Conservation (phyloP, 2,113 vertebrate species). For the Pterocles orientalis region DNA sequence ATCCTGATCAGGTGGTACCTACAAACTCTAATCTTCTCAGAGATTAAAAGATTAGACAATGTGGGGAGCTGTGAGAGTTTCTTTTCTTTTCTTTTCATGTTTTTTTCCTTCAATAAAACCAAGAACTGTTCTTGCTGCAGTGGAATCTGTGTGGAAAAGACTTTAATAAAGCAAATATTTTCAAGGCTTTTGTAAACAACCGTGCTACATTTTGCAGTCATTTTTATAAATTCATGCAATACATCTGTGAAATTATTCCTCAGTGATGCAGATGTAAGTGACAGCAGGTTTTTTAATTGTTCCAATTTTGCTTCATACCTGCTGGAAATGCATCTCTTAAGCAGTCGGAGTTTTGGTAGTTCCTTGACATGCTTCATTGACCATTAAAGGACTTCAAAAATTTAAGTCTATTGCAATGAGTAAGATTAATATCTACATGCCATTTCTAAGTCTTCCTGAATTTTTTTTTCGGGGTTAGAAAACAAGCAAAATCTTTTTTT, state of each 20-base stretch:
- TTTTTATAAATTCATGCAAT: not conserved
- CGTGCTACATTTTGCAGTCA: not conserved
- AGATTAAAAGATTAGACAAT: slow-evolving; percentile 60
- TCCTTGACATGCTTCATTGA: not conserved
- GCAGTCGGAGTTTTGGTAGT: not conserved
- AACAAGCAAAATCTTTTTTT: not conserved
- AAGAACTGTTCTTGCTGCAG: not conserved
- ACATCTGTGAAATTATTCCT: not conserved
- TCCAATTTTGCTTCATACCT: not conserved
- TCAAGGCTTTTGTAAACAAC: not conserved
- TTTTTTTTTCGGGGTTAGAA: not conserved
- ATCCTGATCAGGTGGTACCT: slow-evolving; percentile 54
- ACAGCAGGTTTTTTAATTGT: not conserved
- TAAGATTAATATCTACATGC: not conserved
- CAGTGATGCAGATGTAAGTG: not conserved
- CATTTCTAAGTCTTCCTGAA: not conserved
- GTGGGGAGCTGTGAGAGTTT: not conserved
- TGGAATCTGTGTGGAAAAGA: not conserved
- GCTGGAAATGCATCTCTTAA: not conserved
- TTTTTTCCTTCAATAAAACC: slow-evolving; percentile 5
- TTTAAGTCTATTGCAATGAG: not conserved
- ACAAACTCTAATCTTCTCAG: slow-evolving; percentile 45
- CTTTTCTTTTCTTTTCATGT: not conserved
- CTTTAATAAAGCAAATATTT: not conserved
- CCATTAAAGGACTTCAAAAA: not conserved